Base-by-base conservation (phyloP, 2,888 invertebrate species). In the Meandrusa payeni region DNA sequence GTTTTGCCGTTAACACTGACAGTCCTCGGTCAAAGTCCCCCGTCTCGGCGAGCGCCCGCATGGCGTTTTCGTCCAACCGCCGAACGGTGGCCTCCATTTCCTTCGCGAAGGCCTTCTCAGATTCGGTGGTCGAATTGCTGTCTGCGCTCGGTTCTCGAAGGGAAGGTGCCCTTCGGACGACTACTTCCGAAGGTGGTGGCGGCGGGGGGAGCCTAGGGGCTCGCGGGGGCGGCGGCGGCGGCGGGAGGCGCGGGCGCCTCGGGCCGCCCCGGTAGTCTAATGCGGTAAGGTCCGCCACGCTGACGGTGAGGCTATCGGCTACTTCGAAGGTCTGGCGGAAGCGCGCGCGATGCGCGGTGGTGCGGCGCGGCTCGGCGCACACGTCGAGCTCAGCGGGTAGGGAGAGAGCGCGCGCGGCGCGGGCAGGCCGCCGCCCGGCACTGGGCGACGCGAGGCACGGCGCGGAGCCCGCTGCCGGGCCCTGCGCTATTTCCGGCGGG, bases 301-400 rank as follows among this genome's bases (percentile, higher is more conserved):
- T 91, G 59, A 90, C 90, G 61, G 91, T 90, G 61, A 82, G 88
- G 68, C 68, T 70, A 56, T 88, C 87, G 59, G 70, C 71, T 41
- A 87, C 83, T 47, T 86, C 77, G 58, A 88, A 88, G 47, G 76
- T 64, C 56, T 87, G 87, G n/a, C 77, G 73, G 67, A 87, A 88
- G 42, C 76, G 75, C 52, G 83, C 78, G 51, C 74, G 72, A 53
- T 82, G 83, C 31, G 64, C 56, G 38, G 59, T 61, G 65, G 62
- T 70, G 11, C 72, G 74, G 32, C 67, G 71, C 50, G 76, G 76
- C 55, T 79, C 81, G 60, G 86, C 83, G 81, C 90, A 89, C 57
- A 92, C 87, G 82, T 93, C 91, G 50, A 93, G 85, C 64, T 92
- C 90, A 61, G 91, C 91, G 60, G 93, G 93, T 46, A 93, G 90